Evolutionary conservation across 2,113 vertebrate genomes (phyloP).

Genomic region (Centropus unirufus): DNA sequence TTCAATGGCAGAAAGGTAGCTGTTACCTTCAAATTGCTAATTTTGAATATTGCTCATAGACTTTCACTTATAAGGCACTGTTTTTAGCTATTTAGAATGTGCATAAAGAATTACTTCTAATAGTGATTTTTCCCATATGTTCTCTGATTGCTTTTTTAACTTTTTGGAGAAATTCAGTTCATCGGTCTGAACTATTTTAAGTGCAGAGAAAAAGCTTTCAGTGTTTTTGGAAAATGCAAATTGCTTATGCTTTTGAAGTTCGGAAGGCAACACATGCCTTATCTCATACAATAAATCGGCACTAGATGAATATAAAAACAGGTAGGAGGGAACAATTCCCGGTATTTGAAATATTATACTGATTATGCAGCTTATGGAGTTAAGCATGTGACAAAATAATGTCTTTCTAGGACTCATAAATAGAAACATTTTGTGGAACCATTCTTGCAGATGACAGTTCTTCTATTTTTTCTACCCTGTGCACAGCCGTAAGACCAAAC

Average conservation of each 20-base stretch:
- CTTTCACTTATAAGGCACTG: background rate
- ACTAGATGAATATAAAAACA: background rate
- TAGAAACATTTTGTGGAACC: constrained; percentile 15
- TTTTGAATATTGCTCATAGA: background rate
- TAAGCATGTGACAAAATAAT: constrained; percentile 19
- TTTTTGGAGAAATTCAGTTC: background rate
- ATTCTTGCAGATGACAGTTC: constrained; percentile 24
- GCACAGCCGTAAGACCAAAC: constrained; percentile 18
- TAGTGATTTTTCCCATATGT: background rate
- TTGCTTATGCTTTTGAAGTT: background rate
- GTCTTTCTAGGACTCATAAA: constrained; percentile 6
- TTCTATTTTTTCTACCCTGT: background rate
- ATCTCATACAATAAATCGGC: background rate
- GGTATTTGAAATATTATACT: constrained; percentile 3
- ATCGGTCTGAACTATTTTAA: background rate
- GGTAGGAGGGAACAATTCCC: background rate
- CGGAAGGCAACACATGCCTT: background rate
- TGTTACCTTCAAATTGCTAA: background rate
- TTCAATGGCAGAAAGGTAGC: background rate
- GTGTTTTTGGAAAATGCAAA: background rate
- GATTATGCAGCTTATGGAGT: background rate
- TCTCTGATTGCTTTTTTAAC: background rate
- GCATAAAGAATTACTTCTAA: background rate
- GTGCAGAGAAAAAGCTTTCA: background rate
- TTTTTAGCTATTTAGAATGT: background rate